phyloP scores from a whole-genome alignment of 1,140 invertebrate species.

The Ephestia elutella region DNA sequence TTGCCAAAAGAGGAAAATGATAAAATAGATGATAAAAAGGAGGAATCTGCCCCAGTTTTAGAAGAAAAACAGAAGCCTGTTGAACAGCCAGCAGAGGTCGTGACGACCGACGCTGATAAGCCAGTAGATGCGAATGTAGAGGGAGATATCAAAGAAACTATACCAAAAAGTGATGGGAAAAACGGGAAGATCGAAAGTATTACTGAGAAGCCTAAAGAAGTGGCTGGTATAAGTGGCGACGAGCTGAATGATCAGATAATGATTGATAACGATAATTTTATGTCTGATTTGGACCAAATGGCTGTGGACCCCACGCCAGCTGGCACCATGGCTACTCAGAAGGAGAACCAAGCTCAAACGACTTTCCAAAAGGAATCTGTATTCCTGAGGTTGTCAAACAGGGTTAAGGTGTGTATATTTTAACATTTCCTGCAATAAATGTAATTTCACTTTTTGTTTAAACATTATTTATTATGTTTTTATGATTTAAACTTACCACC shows the following conservation, averaged over 20 bases:
- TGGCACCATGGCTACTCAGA: constrained; percentile 36
- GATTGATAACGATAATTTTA: constrained; percentile 62
- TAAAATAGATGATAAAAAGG: constrained; percentile 36
- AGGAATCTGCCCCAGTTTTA: constrained; percentile 22
- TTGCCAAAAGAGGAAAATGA: constrained; percentile 46
- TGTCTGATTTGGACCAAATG: constrained; percentile 68
- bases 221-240: constrained; percentile 33
- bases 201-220: constrained; percentile 52
- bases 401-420: constrained; percentile 85
- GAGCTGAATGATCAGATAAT: constrained; percentile 59
- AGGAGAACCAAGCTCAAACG: constrained; percentile 70
- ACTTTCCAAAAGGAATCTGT: constrained; percentile 91
- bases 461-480: too few relatives aligned
- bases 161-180: constrained; percentile 41
- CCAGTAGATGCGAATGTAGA: constrained; percentile 32
- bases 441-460: too few relatives aligned
- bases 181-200: constrained; percentile 41
- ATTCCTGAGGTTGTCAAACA: constrained; percentile 94
- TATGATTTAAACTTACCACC: too few relatives aligned
- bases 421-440: too few relatives aligned
- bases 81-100: constrained; percentile 37
- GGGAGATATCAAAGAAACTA: constrained; percentile 42
- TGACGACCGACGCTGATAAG: constrained; percentile 30
- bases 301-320: constrained; percentile 59
- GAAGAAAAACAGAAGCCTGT: constrained; percentile 26